Conservation (phyloP, 1,140 invertebrate genomes). For the Leptopilina clavipes region DNA sequence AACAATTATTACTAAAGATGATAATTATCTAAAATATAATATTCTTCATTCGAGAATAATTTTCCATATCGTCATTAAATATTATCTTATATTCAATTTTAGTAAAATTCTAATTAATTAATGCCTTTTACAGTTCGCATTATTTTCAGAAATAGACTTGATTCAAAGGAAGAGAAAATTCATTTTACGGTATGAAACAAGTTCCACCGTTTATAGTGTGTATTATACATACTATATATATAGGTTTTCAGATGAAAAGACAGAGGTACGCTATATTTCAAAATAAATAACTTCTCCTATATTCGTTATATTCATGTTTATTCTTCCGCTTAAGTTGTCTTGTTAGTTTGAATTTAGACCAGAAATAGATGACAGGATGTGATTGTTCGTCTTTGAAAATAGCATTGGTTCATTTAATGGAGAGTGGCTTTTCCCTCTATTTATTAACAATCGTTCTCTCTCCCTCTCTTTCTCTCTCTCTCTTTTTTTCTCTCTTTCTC, state of each 20-base stretch:
- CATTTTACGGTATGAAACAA: no score
- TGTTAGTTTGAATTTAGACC: conserved; percentile 6
- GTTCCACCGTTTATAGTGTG: neutral
- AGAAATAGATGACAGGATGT: conserved; percentile 16
- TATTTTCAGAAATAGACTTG: neutral
- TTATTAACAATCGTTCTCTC: neutral
- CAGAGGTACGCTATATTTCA: neutral
- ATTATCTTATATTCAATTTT: no score
- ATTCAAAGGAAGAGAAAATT: neutral
- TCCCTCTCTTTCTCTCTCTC: no score
- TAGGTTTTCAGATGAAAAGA: neutral
- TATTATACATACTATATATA: neutral
- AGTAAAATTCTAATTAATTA: neutral
- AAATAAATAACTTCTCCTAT: neutral
- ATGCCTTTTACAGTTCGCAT: no score
- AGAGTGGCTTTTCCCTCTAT: conserved; percentile 1
- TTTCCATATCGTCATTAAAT: no score
- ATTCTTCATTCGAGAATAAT: no score
- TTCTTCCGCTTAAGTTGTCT: conserved; percentile 12
- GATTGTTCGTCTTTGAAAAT: neutral
- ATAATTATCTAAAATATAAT: no score
- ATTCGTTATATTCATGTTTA: conserved; percentile 23
- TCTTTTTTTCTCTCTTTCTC: neutral
- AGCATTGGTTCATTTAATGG: neutral
- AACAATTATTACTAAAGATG: no score